Evolutionary conservation across 2,113 vertebrate genomes (phyloP).

Genomic region (Marmota flaviventris): DNA sequence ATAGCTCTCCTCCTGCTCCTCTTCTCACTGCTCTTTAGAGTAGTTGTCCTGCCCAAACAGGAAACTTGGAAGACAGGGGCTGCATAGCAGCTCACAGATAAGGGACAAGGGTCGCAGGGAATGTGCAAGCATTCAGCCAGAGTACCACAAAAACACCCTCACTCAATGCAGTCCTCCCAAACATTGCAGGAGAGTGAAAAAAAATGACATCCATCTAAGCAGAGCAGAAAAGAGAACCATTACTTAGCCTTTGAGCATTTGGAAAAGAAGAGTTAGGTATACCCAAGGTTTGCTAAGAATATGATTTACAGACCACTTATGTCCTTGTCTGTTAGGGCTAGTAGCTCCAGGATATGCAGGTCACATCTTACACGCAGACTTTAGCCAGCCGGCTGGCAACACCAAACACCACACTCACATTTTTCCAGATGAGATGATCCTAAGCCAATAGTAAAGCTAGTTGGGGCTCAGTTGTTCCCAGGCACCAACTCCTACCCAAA

Average conservation of each 20-base stretch:
- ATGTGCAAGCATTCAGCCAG: rapidly evolving
- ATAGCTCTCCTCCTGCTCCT: neutral
- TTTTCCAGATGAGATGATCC: neutral
- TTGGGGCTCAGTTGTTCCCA: neutral
- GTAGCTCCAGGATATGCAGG: neutral
- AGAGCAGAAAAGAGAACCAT: neutral
- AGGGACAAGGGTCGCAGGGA: neutral
- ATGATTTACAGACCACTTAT: neutral
- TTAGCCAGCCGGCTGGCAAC: neutral
- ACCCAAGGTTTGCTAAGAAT: neutral
- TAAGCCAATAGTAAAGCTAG: neutral
- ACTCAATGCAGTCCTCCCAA: neutral
- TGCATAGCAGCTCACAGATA: neutral
- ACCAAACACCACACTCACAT: neutral
- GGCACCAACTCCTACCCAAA: neutral
- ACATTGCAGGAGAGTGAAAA: neutral
- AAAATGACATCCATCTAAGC: neutral
- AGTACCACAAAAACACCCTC: neutral
- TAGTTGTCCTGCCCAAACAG: neutral
- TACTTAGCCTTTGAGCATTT: neutral
- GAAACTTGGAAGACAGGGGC: neutral
- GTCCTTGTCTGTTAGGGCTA: neutral
- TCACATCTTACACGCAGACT: rapidly evolving
- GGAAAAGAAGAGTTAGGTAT: neutral
- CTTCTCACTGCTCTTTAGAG: neutral